A percentile compares a stretch with the other conserved stretches of the same genome.
Conservation (phyloP, 2,113 vertebrate species). For the Pantherophis guttatus region DNA sequence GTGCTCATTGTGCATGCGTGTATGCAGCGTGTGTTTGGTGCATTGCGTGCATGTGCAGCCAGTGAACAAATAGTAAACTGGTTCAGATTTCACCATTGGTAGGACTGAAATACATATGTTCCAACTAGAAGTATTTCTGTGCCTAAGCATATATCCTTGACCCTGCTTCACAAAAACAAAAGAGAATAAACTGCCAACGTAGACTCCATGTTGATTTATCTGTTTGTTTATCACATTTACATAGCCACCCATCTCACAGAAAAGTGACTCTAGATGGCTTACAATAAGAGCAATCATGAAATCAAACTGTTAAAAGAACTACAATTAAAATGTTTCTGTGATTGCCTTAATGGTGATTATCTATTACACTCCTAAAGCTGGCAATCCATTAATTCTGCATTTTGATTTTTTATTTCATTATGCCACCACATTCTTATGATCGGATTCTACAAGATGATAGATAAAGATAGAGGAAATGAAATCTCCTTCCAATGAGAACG, state of each 20-base stretch:
- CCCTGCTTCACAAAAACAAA: background rate
- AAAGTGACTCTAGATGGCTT: background rate
- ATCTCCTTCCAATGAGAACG: background rate
- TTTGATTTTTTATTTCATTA: background rate
- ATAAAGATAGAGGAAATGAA: background rate
- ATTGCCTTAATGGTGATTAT: background rate
- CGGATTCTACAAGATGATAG: background rate
- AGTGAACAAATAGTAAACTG: too few relatives aligned
- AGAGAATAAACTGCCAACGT: background rate
- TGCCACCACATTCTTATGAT: background rate
- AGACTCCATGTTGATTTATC: background rate
- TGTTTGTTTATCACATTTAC: background rate
- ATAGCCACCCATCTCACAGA: background rate
- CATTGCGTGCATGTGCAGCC: too few relatives aligned
- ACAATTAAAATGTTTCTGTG: background rate
- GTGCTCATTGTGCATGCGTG: too few relatives aligned
- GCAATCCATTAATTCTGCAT: background rate
- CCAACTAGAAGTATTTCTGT: background rate
- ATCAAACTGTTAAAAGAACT: background rate
- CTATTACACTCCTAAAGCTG: background rate
- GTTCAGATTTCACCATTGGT: too few relatives aligned
- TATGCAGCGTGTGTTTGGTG: too few relatives aligned
- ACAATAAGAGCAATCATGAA: background rate
- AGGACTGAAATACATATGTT: background rate
- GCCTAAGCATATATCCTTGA: background rate